Percentiles rank a stretch among this genome's conserved stretches.
Evolutionary conservation across 2,113 vertebrate genomes (phyloP).

Genomic region (Willisornis vidua): DNA sequence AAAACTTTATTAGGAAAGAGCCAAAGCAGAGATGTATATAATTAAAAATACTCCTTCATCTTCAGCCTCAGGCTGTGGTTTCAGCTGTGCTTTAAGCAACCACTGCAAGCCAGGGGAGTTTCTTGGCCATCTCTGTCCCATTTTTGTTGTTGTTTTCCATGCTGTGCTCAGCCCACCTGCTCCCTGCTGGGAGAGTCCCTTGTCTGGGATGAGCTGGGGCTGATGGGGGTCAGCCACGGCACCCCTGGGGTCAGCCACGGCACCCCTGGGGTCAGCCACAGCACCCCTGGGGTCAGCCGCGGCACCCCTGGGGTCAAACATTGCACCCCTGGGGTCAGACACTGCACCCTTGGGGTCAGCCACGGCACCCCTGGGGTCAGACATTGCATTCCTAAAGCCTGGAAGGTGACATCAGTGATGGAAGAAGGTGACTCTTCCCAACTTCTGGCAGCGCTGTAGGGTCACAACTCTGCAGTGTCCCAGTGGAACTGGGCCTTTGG

Average conservation of each 20-base stretch:
- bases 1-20: neutral
- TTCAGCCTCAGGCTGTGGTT: neutral
- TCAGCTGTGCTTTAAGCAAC: neutral
- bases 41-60: neutral
- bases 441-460: fast-evolving
- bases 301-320: too few relatives aligned
- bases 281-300: too few relatives aligned
- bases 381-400: neutral
- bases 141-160: neutral
- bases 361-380: neutral
- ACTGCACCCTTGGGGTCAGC: neutral
- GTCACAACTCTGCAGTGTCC: neutral
- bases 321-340: too few relatives aligned
- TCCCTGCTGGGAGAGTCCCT: neutral
- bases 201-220: neutral
- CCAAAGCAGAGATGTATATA: neutral
- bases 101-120: neutral
- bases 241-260: neutral
- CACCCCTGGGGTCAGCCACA: too few relatives aligned
- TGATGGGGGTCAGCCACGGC: neutral
- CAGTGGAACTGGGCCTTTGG: neutral
- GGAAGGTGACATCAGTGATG: too few relatives aligned
- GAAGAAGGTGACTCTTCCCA: neutral
- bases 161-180: neutral
- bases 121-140: neutral